Base-by-base conservation (phyloP, 2,888 invertebrate genomes). In the Thumatha senex region DNA sequence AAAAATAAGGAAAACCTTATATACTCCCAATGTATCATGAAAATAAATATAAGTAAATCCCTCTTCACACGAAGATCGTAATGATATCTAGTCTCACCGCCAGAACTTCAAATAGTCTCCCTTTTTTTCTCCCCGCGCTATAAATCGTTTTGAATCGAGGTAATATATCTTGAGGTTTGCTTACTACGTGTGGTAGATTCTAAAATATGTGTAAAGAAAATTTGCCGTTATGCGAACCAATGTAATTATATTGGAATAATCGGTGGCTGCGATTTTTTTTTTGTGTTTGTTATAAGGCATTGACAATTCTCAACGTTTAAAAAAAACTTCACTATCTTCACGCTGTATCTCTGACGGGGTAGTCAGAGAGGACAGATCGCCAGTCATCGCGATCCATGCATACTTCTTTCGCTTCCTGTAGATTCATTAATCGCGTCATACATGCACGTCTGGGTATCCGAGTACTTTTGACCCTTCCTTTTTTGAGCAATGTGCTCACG, bases 171-270 rank as follows among this genome's bases (percentile, higher is more conserved):
- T 56, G 62, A 67, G 66, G 76, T 71, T 72, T 74, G 74, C 74
- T 72, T 69, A 70, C 71, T 71, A 74, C 76, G 72, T 74, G 74
- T 71, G 75, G 68, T 74, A 69, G 70, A 72, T 74, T 74, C 72
- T 68, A 75, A 75, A 74, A 75, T 75, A 74, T 70, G 74, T 71
- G 71, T 67, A 67, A 67, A 70, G 67, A 67, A 72, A 70, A 72
- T 65, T 61, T 63, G 61, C 63, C 62, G 63, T 65, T 61, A 51
- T 58, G 62, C 10, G 24, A 18, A 40, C 48, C 36, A 48, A 42
- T 36, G 46, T 39, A 50, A 38, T 54, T 64, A 55, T 65, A 52
- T 46, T n/a, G 10, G 58, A 56, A 58, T 56, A 54, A 62, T 53
- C 47, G 51, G 11, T 33, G 33, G 13, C n/a, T 38, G 35, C n/a